A percentile compares a stretch with the other conserved stretches of the same genome.
Conservation (phyloP, 2,888 invertebrate genomes). For the Platycheirus rosarum region DNA sequence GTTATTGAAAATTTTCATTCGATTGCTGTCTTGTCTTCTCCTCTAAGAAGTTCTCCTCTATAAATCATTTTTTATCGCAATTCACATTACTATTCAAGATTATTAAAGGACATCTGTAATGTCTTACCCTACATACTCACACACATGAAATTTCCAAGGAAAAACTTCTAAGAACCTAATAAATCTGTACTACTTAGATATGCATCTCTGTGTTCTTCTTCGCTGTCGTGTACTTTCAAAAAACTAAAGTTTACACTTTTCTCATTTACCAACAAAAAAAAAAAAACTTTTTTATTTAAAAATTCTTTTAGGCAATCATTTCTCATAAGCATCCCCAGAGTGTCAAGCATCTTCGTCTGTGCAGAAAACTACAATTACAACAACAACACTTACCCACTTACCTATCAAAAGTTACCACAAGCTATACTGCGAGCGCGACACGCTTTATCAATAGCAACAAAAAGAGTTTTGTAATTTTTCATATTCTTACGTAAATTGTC, state of each 20-base stretch:
- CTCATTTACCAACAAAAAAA: too few species aligned
- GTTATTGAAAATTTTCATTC: too few species aligned
- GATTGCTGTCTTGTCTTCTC: too few species aligned
- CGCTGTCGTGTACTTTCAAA: conserved; percentile 5
- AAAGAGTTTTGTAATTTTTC: conserved; percentile 56
- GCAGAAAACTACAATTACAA: neutral
- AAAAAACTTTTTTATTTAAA: conserved; percentile 42
- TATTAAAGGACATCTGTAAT: conserved; percentile 19
- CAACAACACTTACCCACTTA: neutral
- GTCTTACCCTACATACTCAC: neutral
- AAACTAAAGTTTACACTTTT: conserved; percentile 41
- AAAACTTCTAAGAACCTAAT: conserved; percentile 46
- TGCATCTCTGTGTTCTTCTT: conserved; percentile 38
- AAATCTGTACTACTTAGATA: conserved; percentile 55
- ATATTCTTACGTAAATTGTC: conserved; percentile 58
- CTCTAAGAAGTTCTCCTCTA: conserved; percentile 1
- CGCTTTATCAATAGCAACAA: conserved; percentile 54
- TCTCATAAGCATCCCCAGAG: conserved; percentile 55
- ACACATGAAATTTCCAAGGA: conserved; percentile 21
- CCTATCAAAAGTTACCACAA: neutral
- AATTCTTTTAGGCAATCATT: conserved; percentile 61
- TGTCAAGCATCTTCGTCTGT: conserved; percentile 9
- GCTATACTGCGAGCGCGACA: neutral
- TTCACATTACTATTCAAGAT: conserved; percentile 16
- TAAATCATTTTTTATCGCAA: conserved; percentile 43